Base-by-base conservation (phyloP, 2,888 invertebrate genomes). In the Hesperia comma region DNA sequence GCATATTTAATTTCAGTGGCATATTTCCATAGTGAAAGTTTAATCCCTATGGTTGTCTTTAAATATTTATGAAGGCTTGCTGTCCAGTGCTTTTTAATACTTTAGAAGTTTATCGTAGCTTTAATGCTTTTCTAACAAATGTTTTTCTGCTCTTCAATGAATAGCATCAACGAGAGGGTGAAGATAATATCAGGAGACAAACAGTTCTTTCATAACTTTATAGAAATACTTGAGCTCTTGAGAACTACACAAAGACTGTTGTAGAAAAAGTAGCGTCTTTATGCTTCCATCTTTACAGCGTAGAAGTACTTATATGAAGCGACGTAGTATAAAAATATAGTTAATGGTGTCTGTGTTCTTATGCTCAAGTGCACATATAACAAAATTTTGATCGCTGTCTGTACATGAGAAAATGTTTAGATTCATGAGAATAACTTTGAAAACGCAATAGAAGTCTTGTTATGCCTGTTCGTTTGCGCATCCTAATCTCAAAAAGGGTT, bases 1-100 rank as follows among this genome's bases (percentile, higher is more conserved):
- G 75, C 76, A 80, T 80, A 79, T 81, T 79, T 79, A 79, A 79
- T 79, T 79, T 78, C 70, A 70, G 68, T 71, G 71, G 74, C 75
- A 81, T 75, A 81, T 81, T 85, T 80, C 72, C 75, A 74, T 74
- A 77, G 76, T 75, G 71, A 80, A 87, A 86, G 84, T 85, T 85
- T 81, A 85, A 82, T 86, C 85, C 80, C 79, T 78, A 81, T 83
- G 82, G 83, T 78, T 81, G 84, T 83, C 79, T 83, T 86, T 88
- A 82, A 86, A 87, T 87, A 89, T 89, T 89, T 89, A 89, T 88
- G 85, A 87, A 82, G 81, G 75, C 75, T 72, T 75, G 77, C 57
- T 83, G 84, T 82, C 84, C 84, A 80, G 78, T 75, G 83, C 83
- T 82, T 86, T 84, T 84, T 84, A 83, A 85, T 86, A 83, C 82